Evolutionary conservation across 2,797 vertebrate species (phyloP).

Genomic region (Oceanodroma leucorhoa): DNA sequence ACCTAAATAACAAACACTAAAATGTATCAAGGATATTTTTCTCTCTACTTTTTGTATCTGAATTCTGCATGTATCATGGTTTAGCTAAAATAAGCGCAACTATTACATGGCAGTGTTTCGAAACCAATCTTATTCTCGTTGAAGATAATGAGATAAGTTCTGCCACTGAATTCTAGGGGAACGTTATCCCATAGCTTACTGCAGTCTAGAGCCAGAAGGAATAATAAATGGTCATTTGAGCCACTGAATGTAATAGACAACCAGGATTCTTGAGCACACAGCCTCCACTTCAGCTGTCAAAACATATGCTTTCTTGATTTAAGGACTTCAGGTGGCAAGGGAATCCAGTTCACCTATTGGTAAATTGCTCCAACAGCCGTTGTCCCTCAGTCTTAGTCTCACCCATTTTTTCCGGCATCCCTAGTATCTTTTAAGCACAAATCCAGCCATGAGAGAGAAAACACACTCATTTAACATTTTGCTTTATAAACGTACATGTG

Average conservation of each 20-base stretch:
- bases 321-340: neutral
- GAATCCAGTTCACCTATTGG: neutral
- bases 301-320: neutral
- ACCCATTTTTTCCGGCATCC: neutral
- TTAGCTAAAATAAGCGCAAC: neutral
- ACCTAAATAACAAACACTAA: neutral
- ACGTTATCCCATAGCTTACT: neutral
- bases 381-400: neutral
- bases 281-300: neutral
- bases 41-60: neutral
- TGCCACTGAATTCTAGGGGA: neutral
- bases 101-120: neutral
- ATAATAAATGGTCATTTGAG: neutral
- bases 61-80: neutral
- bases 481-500: neutral
- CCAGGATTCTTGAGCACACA: neutral
- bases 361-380: neutral
- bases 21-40: neutral
- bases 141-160: neutral
- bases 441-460: slow-evolving; percentile 7
- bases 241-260: neutral
- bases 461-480: neutral
- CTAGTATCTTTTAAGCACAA: neutral
- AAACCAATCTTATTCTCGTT: neutral
- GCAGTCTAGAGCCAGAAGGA: neutral